Conservation (phyloP, 2,113 vertebrate species). For the Polypterus senegalus region DNA sequence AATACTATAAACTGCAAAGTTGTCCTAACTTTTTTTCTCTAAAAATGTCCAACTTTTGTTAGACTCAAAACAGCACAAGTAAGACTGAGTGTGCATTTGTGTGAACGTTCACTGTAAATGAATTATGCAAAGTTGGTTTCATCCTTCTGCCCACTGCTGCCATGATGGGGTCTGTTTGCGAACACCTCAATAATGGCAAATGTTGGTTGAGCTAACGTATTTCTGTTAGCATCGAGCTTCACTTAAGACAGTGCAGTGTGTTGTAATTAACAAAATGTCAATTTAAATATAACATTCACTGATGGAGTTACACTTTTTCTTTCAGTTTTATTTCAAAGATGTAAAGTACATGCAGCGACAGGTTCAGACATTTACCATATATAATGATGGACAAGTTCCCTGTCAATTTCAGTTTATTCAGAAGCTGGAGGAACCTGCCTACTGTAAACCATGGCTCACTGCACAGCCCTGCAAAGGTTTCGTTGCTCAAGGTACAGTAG, state of each 20-base stretch:
- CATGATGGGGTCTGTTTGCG: no score
- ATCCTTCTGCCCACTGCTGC: no score
- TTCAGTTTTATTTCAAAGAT: constrained; percentile 73
- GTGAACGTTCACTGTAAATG: no score
- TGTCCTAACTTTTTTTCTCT: no score
- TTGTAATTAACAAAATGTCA: background rate
- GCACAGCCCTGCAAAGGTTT: constrained; percentile 80
- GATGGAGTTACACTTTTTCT: background rate
- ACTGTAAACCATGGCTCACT: constrained; percentile 82
- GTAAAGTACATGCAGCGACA: constrained; percentile 90
- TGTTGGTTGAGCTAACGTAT: no score
- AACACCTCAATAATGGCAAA: no score
- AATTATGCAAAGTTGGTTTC: no score
- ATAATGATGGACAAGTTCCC: constrained; percentile 77
- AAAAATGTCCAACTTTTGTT: no score
- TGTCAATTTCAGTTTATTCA: constrained; percentile 92
- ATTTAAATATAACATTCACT: background rate
- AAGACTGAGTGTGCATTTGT: no score
- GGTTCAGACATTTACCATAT: constrained; percentile 58
- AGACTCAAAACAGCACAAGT: no score
- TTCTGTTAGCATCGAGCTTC: background rate
- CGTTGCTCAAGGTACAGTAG: constrained; percentile 65
- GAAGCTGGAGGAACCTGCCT: constrained; percentile 73
- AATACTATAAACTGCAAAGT: no score
- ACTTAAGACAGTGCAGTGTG: background rate